phyloP scores from a whole-genome alignment of 2,797 vertebrate species.

The Pampus argenteus region DNA sequence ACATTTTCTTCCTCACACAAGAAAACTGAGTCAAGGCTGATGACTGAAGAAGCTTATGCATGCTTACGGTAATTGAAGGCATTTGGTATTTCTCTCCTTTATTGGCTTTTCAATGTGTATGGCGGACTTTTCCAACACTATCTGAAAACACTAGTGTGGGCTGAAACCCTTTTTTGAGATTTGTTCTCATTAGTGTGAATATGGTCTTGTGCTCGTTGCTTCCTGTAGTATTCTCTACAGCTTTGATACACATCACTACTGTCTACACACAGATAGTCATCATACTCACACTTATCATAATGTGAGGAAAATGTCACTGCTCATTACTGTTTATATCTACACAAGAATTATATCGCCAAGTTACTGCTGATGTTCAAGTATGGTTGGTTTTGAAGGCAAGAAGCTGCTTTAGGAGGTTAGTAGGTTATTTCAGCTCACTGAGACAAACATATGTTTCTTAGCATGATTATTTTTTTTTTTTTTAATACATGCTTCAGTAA shows the following conservation, averaged over 20 bases:
- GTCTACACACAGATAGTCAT: slow-evolving; percentile 35
- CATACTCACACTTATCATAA: slow-evolving; percentile 44
- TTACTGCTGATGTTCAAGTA: slow-evolving; percentile 26
- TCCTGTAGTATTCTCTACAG: slow-evolving; percentile 13
- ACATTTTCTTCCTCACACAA: background rate
- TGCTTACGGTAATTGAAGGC: slow-evolving; percentile 8
- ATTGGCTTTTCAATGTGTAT: background rate
- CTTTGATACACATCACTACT: slow-evolving; percentile 33
- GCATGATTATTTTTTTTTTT: too few relatives aligned
- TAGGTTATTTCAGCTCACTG: slow-evolving; percentile 22
- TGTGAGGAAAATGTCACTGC: slow-evolving; percentile 35
- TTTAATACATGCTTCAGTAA: slow-evolving; percentile 50
- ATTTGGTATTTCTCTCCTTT: background rate
- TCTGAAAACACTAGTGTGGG: slow-evolving; percentile 5
- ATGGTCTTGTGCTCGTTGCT: slow-evolving; percentile 39
- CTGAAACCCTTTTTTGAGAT: slow-evolving; percentile 14
- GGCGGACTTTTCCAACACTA: background rate
- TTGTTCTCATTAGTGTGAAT: slow-evolving; percentile 54
- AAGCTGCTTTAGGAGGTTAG: slow-evolving; percentile 12
- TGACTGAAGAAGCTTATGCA: slow-evolving; percentile 5
- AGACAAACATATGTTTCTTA: slow-evolving; percentile 31
- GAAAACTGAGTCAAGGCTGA: background rate
- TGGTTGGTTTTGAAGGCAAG: background rate
- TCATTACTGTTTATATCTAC: slow-evolving; percentile 41
- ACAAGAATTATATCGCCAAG: slow-evolving; percentile 22